Percentiles rank a stretch among this genome's conserved stretches.
Conservation (phyloP, 2,797 vertebrate species). For the Syndactyla subalaris region DNA sequence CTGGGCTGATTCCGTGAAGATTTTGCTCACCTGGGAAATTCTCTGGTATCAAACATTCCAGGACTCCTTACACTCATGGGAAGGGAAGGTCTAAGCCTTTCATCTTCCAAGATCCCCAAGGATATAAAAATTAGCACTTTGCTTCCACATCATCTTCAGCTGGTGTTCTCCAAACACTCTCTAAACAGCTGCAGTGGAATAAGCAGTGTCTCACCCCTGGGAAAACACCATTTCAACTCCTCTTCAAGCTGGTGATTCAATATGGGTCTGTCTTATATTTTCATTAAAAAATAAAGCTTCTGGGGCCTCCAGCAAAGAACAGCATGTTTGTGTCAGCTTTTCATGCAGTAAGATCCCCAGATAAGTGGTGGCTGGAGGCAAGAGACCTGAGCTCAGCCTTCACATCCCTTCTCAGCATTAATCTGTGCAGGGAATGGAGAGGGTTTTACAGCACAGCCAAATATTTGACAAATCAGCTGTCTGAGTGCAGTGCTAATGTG, state of each 20-base stretch:
- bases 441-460: neutral
- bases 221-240: neutral
- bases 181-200: neutral
- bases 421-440: neutral
- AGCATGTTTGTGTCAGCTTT: neutral
- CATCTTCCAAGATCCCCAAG: neutral
- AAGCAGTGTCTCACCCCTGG: neutral
- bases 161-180: neutral
- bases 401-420: neutral
- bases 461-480: neutral
- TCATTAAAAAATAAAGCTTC: neutral
- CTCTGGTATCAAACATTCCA: neutral
- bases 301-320: neutral
- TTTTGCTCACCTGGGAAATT: neutral
- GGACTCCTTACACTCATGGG: neutral
- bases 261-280: neutral
- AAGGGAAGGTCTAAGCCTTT: neutral
- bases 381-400: neutral
- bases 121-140: neutral
- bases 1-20: neutral
- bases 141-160: neutral
- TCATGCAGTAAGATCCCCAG: neutral
- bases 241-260: neutral
- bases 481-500: neutral
- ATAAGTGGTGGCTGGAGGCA: neutral